These are phyloP conservation scores for Heliconius eleuchia DNA, from an alignment of 1,140 invertebrate genomes.

Conservation along the genomic window DNA sequence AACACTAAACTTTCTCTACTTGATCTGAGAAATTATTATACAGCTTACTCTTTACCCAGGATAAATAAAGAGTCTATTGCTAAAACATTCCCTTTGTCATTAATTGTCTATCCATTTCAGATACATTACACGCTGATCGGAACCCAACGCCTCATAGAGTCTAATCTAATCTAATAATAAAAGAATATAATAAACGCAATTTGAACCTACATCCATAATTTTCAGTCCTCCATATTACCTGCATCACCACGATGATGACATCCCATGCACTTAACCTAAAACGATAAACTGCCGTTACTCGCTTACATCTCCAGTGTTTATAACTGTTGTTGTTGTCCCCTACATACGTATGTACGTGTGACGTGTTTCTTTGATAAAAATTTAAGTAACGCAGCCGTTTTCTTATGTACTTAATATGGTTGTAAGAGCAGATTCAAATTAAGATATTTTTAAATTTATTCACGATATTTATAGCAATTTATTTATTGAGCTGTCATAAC, in stretches of 20 bases:
- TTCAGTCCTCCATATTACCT: background rate
- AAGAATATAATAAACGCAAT: background rate
- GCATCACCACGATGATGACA: background rate
- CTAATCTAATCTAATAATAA: too few relatives aligned
- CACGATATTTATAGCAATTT: background rate
- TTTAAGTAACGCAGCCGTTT: background rate
- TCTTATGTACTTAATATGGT: background rate
- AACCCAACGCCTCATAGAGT: too few relatives aligned
- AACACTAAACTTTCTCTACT: too few relatives aligned
- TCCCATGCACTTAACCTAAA: conserved; percentile 5
- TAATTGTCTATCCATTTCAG: too few relatives aligned
- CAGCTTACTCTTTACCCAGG: too few relatives aligned
- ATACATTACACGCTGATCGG: too few relatives aligned
- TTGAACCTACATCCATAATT: background rate
- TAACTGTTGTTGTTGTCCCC: background rate
- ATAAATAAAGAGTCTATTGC: too few relatives aligned
- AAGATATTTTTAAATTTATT: background rate
- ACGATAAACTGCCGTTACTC: conserved; percentile 19
- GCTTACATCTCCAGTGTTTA: background rate
- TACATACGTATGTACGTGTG: background rate
- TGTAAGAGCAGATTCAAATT: background rate
- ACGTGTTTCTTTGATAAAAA: background rate
- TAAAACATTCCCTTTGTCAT: too few relatives aligned
- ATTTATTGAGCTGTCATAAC: too few relatives aligned
- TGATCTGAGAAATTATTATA: too few relatives aligned